phyloP scores from a whole-genome alignment of 2,113 vertebrate genomes.

The Lampris incognitus region DNA sequence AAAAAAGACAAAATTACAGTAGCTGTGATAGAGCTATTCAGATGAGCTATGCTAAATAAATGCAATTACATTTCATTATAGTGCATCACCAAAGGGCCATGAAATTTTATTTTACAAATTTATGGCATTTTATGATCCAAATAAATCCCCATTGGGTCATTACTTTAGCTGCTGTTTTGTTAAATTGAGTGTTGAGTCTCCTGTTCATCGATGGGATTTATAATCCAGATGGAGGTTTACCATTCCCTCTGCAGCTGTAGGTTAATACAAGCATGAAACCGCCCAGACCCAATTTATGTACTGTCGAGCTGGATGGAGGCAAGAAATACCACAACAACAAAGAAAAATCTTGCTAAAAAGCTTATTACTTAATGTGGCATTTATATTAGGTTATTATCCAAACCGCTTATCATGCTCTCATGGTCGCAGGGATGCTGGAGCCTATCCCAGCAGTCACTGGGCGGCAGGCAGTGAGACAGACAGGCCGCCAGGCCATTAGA shows the following conservation, averaged over 20 bases:
- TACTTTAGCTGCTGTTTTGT: conserved; percentile 11
- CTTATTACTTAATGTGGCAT: no score
- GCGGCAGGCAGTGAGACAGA: background rate
- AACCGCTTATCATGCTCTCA: no score
- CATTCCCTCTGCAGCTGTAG: conserved; percentile 28
- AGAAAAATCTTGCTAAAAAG: no score
- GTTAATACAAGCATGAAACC: conserved; percentile 54
- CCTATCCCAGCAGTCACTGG: conserved; percentile 13
- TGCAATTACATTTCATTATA: background rate
- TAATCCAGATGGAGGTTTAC: conserved; percentile 43
- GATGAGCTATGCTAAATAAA: background rate
- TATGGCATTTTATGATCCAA: conserved; percentile 9
- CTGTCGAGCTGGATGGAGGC: no score
- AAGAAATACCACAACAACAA: no score
- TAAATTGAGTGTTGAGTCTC: conserved; percentile 35
- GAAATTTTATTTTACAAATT: conserved; percentile 25
- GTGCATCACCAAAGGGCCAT: conserved; percentile 23
- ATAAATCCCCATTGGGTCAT: conserved; percentile 34
- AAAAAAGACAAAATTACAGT: background rate
- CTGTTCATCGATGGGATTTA: conserved; percentile 34
- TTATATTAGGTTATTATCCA: no score
- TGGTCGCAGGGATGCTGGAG: no score
- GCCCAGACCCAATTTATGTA: conserved; percentile 31
- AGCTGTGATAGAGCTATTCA: conserved; percentile 14
- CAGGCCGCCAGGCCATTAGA: background rate